A percentile compares a stretch with the other conserved stretches of the same genome.
Evolutionary conservation across 2,113 vertebrate genomes (phyloP).

Genomic region (Fulmarus glacialis): DNA sequence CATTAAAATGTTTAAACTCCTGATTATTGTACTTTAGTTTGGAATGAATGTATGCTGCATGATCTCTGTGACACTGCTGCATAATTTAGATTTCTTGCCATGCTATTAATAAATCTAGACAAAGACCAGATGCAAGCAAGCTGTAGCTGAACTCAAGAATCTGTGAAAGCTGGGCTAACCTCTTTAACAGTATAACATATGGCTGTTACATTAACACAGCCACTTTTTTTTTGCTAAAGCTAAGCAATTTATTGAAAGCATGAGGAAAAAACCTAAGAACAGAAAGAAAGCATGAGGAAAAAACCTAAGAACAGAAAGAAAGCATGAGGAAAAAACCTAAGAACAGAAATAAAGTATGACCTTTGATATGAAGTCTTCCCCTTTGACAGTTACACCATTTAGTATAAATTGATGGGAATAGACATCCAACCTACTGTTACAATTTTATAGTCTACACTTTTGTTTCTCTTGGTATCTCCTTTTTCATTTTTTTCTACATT

Average conservation of each 20-base stretch:
- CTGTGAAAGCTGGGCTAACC: constrained; percentile 50
- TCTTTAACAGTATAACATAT: constrained; percentile 54
- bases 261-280: not conserved
- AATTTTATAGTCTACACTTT: constrained; percentile 4
- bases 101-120: constrained; percentile 69
- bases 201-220: constrained; percentile 44
- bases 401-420: not conserved
- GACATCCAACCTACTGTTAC: not conserved
- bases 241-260: constrained; percentile 48
- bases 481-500: not conserved
- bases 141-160: constrained; percentile 55
- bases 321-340: not conserved
- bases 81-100: constrained; percentile 52
- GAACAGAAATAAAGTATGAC: constrained; percentile 37
- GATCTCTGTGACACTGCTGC: constrained; percentile 41
- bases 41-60: not conserved
- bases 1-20: constrained; percentile 37
- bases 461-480: not conserved
- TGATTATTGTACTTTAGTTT: constrained; percentile 12
- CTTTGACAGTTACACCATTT: not conserved
- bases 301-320: not conserved
- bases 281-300: not conserved
- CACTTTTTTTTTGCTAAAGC: not conserved
- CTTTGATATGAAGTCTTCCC: constrained; percentile 18
- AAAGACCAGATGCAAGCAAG: constrained; percentile 64